Conservation (phyloP, 1,140 invertebrate genomes). For the Sweltsa coloradensis region DNA sequence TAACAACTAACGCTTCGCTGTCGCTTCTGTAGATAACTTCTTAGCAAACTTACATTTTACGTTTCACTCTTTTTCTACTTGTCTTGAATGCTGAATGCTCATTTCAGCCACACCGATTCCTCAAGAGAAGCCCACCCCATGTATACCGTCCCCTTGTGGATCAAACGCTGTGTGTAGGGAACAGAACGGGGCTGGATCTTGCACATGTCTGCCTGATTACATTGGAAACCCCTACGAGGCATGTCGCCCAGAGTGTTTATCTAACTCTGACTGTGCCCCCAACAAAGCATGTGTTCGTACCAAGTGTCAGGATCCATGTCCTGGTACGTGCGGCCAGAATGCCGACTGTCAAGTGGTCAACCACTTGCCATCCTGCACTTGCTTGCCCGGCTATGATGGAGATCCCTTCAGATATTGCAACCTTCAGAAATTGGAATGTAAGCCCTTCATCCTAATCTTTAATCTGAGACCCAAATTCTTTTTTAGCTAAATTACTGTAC, state of each 20-base stretch:
- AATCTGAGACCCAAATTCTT: slow-evolving; percentile 44
- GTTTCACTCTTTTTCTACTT: too few relatives aligned
- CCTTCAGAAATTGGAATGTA: slow-evolving; percentile 18
- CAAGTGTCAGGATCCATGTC: slow-evolving; percentile 29
- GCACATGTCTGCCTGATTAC: slow-evolving; percentile 38
- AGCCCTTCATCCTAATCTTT: too few relatives aligned
- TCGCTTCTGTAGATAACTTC: too few relatives aligned
- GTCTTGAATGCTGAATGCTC: too few relatives aligned
- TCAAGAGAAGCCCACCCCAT: slow-evolving; percentile 27
- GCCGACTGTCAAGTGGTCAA: slow-evolving; percentile 38
- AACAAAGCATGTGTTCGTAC: slow-evolving; percentile 25
- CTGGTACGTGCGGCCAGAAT: slow-evolving; percentile 29
- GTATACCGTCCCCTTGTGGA: slow-evolving; percentile 44
- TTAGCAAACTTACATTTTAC: too few relatives aligned
- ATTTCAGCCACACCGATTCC: neutral
- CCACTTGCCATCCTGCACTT: slow-evolving; percentile 50
- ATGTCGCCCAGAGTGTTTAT: slow-evolving; percentile 30
- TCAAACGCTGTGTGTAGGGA: slow-evolving; percentile 36
- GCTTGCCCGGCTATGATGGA: slow-evolving; percentile 35
- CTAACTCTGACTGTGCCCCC: slow-evolving; percentile 27
- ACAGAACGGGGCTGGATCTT: slow-evolving; percentile 30
- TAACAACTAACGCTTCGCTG: too few relatives aligned
- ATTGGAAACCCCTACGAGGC: slow-evolving; percentile 40
- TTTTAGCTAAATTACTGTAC: too few relatives aligned
- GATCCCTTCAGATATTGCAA: slow-evolving; percentile 41